A percentile compares a stretch with the other conserved stretches of the same genome.
Conservation (phyloP, 1,140 invertebrate species). For the Plodia interpunctella region DNA sequence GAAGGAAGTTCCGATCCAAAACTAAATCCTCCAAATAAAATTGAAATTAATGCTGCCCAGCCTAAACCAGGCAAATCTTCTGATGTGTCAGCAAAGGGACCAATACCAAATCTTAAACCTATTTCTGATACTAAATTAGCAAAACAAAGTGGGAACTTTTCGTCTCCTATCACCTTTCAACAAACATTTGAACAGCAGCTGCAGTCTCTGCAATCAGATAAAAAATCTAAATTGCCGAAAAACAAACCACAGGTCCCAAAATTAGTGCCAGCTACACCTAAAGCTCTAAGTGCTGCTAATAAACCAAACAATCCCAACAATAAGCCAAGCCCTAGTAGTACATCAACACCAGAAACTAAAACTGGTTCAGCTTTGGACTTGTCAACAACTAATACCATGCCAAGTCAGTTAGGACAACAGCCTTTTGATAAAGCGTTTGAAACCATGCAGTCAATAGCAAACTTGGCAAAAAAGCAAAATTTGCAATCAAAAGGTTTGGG, state of each 20-base stretch:
- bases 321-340: constrained; percentile 30
- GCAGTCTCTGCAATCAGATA: constrained; percentile 61
- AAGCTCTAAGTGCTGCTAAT: constrained; percentile 55
- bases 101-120: constrained; percentile 74
- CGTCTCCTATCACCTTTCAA: constrained; percentile 71
- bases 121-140: constrained; percentile 69
- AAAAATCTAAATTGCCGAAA: constrained; percentile 67
- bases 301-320: constrained; percentile 41
- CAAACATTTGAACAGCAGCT: constrained; percentile 75
- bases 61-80: constrained; percentile 47
- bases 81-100: constrained; percentile 64
- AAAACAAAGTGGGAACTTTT: constrained; percentile 57
- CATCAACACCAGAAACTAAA: constrained; percentile 48
- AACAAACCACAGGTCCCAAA: constrained; percentile 70
- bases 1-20: constrained; percentile 40
- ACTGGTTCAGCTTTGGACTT: constrained; percentile 64
- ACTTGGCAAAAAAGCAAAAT: constrained; percentile 72
- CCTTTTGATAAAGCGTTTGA: constrained; percentile 64
- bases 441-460: constrained; percentile 75
- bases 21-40: constrained; percentile 35
- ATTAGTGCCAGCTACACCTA: constrained; percentile 59
- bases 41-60: constrained; percentile 32
- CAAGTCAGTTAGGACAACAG: constrained; percentile 67
- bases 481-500: constrained; percentile 51
- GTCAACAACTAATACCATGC: constrained; percentile 66